phyloP scores from a whole-genome alignment of 2,113 vertebrate genomes.

The Bothrops jararaca region DNA sequence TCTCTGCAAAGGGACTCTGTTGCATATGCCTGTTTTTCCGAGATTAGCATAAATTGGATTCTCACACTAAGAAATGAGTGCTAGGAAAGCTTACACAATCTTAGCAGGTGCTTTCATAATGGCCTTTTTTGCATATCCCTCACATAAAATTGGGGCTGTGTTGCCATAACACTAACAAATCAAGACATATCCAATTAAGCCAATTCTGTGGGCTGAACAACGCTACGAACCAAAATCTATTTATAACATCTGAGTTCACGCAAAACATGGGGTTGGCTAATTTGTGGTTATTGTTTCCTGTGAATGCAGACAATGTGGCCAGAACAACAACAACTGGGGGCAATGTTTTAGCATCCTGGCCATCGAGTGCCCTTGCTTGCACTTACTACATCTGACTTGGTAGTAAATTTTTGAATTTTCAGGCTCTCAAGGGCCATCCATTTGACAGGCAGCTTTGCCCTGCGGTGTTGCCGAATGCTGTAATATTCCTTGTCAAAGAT shows the following conservation, averaged over 20 bases:
- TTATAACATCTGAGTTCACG: not conserved
- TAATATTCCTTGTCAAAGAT: constrained; percentile 96
- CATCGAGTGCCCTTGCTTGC: not conserved
- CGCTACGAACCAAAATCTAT: not conserved
- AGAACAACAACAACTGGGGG: not conserved
- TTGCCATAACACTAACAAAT: not conserved
- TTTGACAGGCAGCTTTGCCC: constrained; percentile 89
- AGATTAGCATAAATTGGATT: not conserved
- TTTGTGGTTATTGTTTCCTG: not conserved
- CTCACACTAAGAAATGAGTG: not conserved
- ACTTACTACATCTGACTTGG: constrained; percentile 93
- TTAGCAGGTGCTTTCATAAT: not conserved
- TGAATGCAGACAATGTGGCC: not conserved
- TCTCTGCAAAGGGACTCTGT: not conserved
- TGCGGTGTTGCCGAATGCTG: constrained; percentile 82
- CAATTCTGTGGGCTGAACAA: not conserved
- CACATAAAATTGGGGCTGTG: not conserved
- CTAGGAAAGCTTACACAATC: not conserved
- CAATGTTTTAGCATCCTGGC: not conserved
- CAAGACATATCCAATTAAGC: not conserved
- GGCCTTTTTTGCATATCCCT: not conserved
- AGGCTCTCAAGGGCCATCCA: constrained; percentile 98
- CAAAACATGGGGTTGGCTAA: not conserved
- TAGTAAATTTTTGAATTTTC: constrained; percentile 94
- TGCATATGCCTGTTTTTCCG: not conserved